A percentile compares a stretch with the other conserved stretches of the same genome.
Conservation (phyloP, 1,140 invertebrate species). For the Euwallacea fornicatus region DNA sequence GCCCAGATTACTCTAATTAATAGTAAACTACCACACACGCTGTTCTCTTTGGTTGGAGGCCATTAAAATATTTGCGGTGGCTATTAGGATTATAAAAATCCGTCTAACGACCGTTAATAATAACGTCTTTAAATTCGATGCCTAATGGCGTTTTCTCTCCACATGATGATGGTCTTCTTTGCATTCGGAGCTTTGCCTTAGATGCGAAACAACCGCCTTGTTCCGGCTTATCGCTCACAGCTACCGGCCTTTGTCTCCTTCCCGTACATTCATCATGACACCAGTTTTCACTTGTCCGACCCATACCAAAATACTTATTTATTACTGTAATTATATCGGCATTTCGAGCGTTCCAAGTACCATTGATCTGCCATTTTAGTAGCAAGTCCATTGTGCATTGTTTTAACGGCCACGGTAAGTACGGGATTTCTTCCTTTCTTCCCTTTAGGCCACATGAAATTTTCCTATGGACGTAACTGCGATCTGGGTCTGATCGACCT, state of each 20-base stretch:
- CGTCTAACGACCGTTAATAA: slow-evolving; percentile 12
- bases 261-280: background rate
- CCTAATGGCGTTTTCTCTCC: background rate
- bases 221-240: too few species aligned
- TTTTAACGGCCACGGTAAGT: background rate
- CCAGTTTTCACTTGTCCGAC: background rate
- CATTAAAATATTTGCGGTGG: slow-evolving; percentile 27
- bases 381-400: background rate
- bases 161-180: too few species aligned
- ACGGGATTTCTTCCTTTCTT: background rate
- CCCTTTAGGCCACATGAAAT: background rate
- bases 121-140: slow-evolving; percentile 1
- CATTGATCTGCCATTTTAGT: slow-evolving; percentile 3
- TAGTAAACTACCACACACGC: slow-evolving; percentile 28
- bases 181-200: too few species aligned
- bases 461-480: too few species aligned
- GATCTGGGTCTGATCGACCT: too few species aligned
- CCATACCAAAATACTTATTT: slow-evolving; percentile 1
- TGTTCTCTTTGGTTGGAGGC: slow-evolving; percentile 13
- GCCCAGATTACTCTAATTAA: slow-evolving; percentile 26
- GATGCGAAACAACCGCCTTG: too few species aligned
- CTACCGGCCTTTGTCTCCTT: background rate
- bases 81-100: slow-evolving; percentile 16
- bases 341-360: background rate
- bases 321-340: slow-evolving; percentile 5